Base-by-base conservation (phyloP, 92 coral and sea anemone species). In the Pocillopora meandrina region DNA sequence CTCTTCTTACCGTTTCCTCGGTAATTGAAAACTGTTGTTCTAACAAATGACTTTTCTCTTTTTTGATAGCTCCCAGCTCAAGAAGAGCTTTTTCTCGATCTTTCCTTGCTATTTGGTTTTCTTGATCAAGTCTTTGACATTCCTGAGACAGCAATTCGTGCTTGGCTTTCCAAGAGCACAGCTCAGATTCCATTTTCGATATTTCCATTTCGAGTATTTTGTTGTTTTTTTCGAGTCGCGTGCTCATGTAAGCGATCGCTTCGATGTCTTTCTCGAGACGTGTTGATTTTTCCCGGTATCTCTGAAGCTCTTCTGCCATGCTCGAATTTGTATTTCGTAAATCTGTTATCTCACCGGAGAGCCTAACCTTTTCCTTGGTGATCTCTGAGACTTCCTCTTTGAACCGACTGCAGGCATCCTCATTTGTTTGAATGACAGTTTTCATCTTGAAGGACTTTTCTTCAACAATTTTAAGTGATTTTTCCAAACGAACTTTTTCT, bases 241-340 rank as follows among this genome's bases (percentile, higher is more conserved):
- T 92, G 65, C 87, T 90, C 75, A 92, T 74, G 58, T 89, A 84
- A 5, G 88, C 75, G 19, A 86, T 89, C 34, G 86, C 82, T 80
- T 86, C 91, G 9, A 94, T 78, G 65, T 94, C 95, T 56, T 92
- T 94, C 78, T 91, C 89, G 18, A 94, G 89, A 18, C 84, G 88
- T 15, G 78, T 74, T 58, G 90, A 78, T 71, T 87, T 87, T 60
- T 90, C 87, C 33, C 86, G 80, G 79, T 89, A 87, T 78, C 83
- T 83, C n/a, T 92, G 90, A 23, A 94, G 85, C 57, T 94, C 98
- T 18, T 87, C 87, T 18, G 82, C 63, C 16, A 84, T 65, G 21
- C 83, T 83, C 9, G 82, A 80, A 17, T 87, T 79, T 20, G 77
- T 86, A 18, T 82, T 65, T 42, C 83, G 75, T 47, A 79, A 26